A percentile compares a stretch with the other conserved stretches of the same genome.
Conservation (phyloP, 2,888 invertebrate species). For the Colostygia pectinataria region DNA sequence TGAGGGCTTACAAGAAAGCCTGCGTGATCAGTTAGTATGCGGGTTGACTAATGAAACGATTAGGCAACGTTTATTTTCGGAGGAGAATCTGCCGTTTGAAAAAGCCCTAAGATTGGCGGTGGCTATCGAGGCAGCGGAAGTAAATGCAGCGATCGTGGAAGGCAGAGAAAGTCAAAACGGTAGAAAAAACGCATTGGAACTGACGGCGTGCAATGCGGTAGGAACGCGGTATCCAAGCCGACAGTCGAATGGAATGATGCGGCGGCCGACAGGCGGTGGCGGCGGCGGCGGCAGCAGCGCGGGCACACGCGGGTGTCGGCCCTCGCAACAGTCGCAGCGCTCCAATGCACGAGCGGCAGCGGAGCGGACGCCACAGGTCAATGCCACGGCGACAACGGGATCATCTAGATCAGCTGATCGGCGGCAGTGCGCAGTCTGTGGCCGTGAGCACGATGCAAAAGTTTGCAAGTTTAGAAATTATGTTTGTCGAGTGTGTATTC, state of each 20-base stretch:
- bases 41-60: slow-evolving; percentile 12
- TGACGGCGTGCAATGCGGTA: too few relatives aligned
- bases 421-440: not conserved
- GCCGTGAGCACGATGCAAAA: not conserved
- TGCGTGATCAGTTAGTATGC: not conserved
- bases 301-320: too few relatives aligned
- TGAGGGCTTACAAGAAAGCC: not conserved
- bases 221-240: too few relatives aligned
- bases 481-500: slow-evolving; percentile 8
- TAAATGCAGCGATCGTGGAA: slow-evolving; percentile 12
- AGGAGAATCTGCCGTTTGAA: slow-evolving; percentile 6
- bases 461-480: not conserved
- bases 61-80: slow-evolving; percentile 21
- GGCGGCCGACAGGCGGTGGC: too few relatives aligned
- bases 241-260: too few relatives aligned
- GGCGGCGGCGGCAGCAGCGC: too few relatives aligned
- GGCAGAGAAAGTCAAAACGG: too few relatives aligned
- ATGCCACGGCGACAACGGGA: too few relatives aligned
- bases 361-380: too few relatives aligned
- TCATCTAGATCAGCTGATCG: not conserved
- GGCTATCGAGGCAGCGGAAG: slow-evolving; percentile 16
- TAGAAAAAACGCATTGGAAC: too few relatives aligned
- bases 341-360: too few relatives aligned
- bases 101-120: slow-evolving; percentile 5
- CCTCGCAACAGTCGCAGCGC: too few relatives aligned